Conservation (phyloP, 1,140 invertebrate species). For the Camponotus vicinus region DNA sequence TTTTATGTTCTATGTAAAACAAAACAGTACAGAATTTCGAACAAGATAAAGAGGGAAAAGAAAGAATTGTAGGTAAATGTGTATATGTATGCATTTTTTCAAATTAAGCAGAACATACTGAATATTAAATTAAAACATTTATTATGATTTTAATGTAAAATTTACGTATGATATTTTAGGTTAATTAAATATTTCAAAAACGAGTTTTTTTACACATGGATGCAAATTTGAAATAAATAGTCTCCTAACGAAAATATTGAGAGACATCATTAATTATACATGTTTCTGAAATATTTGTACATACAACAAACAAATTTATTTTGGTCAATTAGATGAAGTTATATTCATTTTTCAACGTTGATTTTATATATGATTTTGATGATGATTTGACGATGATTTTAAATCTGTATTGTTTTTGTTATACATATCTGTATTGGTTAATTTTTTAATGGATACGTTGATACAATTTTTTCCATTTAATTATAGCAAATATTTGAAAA, state of each 20-base stretch:
- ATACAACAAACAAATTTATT: background rate
- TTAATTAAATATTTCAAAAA: background rate
- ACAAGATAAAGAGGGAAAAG: background rate
- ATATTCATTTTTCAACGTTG: background rate
- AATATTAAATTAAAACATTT: background rate
- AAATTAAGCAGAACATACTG: background rate
- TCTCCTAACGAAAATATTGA: background rate
- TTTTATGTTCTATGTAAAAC: conserved; percentile 3
- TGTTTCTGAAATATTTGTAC: background rate
- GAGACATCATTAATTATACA: background rate
- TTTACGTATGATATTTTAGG: background rate
- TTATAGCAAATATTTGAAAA: conserved; percentile 25
- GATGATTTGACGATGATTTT: background rate
- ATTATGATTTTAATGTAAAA: conserved; percentile 15
- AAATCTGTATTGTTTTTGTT: background rate
- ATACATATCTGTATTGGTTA: background rate
- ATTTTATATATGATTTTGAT: background rate
- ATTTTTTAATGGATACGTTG: background rate
- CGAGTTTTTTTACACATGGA: background rate
- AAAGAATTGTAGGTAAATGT: background rate
- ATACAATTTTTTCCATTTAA: background rate
- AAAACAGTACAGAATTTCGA: conserved; percentile 10
- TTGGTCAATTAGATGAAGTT: background rate
- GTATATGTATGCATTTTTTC: background rate
- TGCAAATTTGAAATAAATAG: background rate